Conservation (phyloP, 2,888 invertebrate species). For the Drosophila neonasuta region DNA sequence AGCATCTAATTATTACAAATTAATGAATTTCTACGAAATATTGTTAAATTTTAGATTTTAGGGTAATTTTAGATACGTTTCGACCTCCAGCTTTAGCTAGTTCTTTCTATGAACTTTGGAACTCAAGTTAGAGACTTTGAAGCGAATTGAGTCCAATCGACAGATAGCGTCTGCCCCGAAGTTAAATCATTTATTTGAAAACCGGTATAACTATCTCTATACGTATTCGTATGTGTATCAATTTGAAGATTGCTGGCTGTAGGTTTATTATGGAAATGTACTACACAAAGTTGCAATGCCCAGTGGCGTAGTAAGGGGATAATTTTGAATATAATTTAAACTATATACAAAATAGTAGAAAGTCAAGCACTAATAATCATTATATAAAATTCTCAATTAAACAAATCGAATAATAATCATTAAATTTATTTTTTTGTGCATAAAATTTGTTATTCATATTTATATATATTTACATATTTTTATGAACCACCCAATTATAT, state of each 20-base stretch:
- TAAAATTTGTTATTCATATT: not conserved
- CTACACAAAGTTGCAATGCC: not conserved
- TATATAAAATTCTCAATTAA: not conserved
- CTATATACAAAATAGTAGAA: too few species aligned
- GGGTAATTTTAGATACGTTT: not conserved
- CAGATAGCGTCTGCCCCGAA: slow-evolving; percentile 6
- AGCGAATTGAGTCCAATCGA: slow-evolving; percentile 24
- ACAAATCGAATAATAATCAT: not conserved
- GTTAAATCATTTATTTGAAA: slow-evolving; percentile 28
- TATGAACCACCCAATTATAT: slow-evolving; percentile 22
- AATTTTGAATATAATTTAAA: too few species aligned
- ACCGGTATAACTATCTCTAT: slow-evolving; percentile 33
- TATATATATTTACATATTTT: not conserved
- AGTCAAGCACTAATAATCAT: too few species aligned
- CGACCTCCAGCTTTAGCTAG: not conserved
- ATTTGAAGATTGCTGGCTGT: slow-evolving; percentile 6
- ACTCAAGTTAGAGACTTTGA: not conserved
- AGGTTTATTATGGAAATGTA: slow-evolving; percentile 41
- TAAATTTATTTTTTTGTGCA: too few species aligned
- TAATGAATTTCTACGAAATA: not conserved
- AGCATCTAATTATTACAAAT: not conserved
- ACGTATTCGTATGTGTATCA: slow-evolving; percentile 15
- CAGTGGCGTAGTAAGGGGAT: not conserved
- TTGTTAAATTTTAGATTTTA: not conserved
- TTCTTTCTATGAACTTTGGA: slow-evolving; percentile 37